Evolutionary conservation across 1,140 invertebrate genomes (phyloP).

Genomic region (Ectropis grisescens): DNA sequence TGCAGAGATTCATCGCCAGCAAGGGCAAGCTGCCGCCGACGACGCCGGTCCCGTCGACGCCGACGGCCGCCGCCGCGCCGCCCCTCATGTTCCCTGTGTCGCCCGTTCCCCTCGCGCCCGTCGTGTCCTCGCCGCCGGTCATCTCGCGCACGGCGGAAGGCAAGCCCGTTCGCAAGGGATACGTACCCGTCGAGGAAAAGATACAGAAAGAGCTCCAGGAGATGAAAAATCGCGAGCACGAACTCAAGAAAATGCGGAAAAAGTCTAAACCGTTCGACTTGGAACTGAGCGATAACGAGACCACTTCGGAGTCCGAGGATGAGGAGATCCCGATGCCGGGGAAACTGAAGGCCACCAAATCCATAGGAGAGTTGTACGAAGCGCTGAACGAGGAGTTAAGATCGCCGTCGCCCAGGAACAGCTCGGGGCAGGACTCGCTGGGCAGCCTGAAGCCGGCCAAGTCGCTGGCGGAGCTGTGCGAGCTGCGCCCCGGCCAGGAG

Average conservation of each 20-base stretch:
- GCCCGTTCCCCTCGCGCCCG: slow-evolving; percentile 23
- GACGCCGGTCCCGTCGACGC: slow-evolving; percentile 29
- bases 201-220: slow-evolving; percentile 83
- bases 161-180: slow-evolving; percentile 74
- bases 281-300: slow-evolving; percentile 64
- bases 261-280: slow-evolving; percentile 67
- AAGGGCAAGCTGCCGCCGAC: slow-evolving; percentile 73
- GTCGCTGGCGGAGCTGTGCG: slow-evolving; percentile 72
- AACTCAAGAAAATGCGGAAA: slow-evolving; percentile 75
- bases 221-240: slow-evolving; percentile 80
- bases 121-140: slow-evolving; percentile 38
- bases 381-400: slow-evolving; percentile 53
- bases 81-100: slow-evolving; percentile 30
- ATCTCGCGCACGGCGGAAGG: slow-evolving; percentile 68
- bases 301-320: slow-evolving; percentile 68
- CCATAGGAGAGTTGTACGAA: slow-evolving; percentile 71
- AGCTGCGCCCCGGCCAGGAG: slow-evolving; percentile 68
- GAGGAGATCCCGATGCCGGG: slow-evolving; percentile 71
- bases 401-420: slow-evolving; percentile 58
- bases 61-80: slow-evolving; percentile 21
- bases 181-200: slow-evolving; percentile 81
- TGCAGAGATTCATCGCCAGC: slow-evolving; percentile 83
- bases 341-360: slow-evolving; percentile 70
- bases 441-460: slow-evolving; percentile 71
- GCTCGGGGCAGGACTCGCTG: slow-evolving; percentile 56